phyloP scores from a whole-genome alignment of 2,113 vertebrate species.

The Gorilla gorilla region DNA sequence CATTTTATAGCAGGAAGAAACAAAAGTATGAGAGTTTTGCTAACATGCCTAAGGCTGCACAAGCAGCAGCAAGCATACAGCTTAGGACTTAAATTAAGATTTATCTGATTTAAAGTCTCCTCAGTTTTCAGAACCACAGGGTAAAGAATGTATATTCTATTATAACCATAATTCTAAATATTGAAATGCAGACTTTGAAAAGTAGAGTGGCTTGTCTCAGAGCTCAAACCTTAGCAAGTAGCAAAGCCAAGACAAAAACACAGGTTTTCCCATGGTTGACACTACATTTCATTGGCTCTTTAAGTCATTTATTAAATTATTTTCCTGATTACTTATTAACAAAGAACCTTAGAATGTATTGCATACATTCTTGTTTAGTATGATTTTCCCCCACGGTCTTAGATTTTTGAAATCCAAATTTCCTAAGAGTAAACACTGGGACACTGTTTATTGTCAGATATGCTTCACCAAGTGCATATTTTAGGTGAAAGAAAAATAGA shows the following conservation, averaged over 20 bases:
- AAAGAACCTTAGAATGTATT: not conserved
- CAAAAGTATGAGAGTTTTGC: not conserved
- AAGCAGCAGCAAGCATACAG: not conserved
- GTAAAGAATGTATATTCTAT: not conserved
- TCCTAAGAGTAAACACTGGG: not conserved
- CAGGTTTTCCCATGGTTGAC: not conserved
- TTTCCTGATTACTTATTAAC: not conserved
- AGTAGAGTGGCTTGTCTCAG: not conserved
- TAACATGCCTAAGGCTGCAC: not conserved
- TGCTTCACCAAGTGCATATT: not conserved
- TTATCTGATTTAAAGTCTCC: not conserved
- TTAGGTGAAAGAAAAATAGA: not conserved
- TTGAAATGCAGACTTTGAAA: not conserved
- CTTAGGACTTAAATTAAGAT: not conserved
- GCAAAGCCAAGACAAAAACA: not conserved
- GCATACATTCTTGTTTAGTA: not conserved
- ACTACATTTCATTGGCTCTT: not conserved
- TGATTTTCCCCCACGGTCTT: not conserved
- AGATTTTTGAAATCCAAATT: not conserved
- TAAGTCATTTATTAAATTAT: not conserved
- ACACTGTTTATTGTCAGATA: not conserved
- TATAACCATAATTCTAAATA: not conserved
- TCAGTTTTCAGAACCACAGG: not conserved
- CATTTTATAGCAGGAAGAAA: not conserved
- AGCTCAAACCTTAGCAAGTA: not conserved